Evolutionary conservation across 30 jellyfish, hydroid and myxozoan species (phyloP), one percentile per base, ranked within the genome.

Genomic region (Turritopsis dohrnii): DNA sequence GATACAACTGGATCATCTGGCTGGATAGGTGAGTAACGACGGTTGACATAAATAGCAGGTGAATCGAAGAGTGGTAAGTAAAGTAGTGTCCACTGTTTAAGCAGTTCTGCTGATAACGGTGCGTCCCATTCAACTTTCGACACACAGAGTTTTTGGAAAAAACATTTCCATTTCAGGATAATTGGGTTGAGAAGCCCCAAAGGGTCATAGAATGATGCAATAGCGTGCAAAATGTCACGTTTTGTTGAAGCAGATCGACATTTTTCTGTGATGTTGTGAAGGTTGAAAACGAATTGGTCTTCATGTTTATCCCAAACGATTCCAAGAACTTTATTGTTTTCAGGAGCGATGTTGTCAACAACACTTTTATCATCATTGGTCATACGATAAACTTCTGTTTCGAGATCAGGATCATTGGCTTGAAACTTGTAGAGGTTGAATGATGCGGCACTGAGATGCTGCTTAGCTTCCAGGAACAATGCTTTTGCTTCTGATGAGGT

Each of bases 151-250:
- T 69, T 69, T 69, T 69, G 77, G 19, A 69, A 69, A 27, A 69
- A 69, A 69, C 30, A 27, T 1, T 69, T 69, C 30, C 9, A 8
- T 16, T 9, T 69, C 9, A 69, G 22, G 9, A 69, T 9, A 1
- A 69, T 27, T n/a, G 77, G 77, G 30, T 69, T 69, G 22, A 69
- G 16, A 17, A 69, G 8, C 9, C 77, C 77, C 28, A 69, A 7
- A 8, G 77, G 8, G 19, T 69, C 77, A 69, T 69, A 69, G 30
- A 79, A 13, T 7, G 86, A 79, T 27, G 80, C 81, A 23, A 79
- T 7, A 24, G 21, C 16, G 18, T 69, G 77, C 77, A 69, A 19
- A 69, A 69, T 69, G 77, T 69, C 77, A 7, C 77, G 16, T 69
- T 69, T 69, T 7, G 77, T 69, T n/a, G 30, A 23, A n/a, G 77